Evolutionary conservation across 2,888 invertebrate genomes (phyloP).

Genomic region (Halocaridina rubra): DNA sequence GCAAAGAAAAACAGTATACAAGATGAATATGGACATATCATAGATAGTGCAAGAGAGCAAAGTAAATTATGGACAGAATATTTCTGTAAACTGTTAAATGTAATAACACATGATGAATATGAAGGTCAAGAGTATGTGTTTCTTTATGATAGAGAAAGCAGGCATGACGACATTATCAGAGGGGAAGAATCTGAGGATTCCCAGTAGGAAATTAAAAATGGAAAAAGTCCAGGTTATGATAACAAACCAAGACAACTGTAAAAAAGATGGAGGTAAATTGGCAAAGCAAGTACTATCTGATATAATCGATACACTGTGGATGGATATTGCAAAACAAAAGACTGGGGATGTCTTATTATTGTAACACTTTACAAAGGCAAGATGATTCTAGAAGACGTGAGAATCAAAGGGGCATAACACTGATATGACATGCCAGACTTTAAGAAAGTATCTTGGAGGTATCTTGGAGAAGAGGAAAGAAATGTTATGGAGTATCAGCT

Average conservation of each 20-base stretch:
- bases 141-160: too few relatives aligned
- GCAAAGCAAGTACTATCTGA: neutral
- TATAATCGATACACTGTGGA: neutral
- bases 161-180: too few relatives aligned
- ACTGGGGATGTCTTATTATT: neutral
- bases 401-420: neutral
- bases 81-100: too few relatives aligned
- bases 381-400: neutral
- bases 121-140: too few relatives aligned
- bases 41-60: too few relatives aligned
- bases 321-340: neutral
- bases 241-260: neutral
- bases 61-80: too few relatives aligned
- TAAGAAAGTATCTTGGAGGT: neutral
- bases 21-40: too few relatives aligned
- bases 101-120: too few relatives aligned
- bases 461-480: neutral
- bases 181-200: too few relatives aligned
- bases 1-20: too few relatives aligned
- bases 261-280: neutral
- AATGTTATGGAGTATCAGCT: neutral
- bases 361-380: neutral
- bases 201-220: neutral
- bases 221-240: neutral
- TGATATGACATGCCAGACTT: neutral